Evolutionary conservation across 1,140 invertebrate species (phyloP).

Genomic region (Berghia stephanieae): DNA sequence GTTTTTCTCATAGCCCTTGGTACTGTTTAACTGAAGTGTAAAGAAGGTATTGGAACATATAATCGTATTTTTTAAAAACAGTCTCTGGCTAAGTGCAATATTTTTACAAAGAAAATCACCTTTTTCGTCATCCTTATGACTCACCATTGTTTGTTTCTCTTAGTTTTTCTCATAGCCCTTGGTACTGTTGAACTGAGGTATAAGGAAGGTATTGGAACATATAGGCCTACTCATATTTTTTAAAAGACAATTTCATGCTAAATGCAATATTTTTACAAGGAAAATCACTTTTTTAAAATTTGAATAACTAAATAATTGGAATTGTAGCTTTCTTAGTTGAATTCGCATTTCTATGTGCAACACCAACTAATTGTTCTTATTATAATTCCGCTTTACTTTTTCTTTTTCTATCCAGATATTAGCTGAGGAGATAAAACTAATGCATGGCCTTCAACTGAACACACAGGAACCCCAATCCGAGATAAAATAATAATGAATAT

Average conservation of each 20-base stretch:
- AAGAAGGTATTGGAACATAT: too few relatives aligned
- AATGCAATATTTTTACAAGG: neutral
- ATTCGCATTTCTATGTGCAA: slow-evolving; percentile 30
- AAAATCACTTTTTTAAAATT: neutral
- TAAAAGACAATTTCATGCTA: neutral
- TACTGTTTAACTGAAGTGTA: too few relatives aligned
- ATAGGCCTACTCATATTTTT: too few relatives aligned
- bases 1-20: too few relatives aligned
- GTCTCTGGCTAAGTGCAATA: neutral
- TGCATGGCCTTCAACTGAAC: slow-evolving; percentile 84
- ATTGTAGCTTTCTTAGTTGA: slow-evolving; percentile 10
- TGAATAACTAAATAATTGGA: neutral
- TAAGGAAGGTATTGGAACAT: too few relatives aligned
- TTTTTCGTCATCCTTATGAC: too few relatives aligned
- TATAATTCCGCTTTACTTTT: slow-evolving; percentile 18
- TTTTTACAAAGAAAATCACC: neutral
- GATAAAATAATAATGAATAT: too few relatives aligned
- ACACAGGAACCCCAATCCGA: slow-evolving; percentile 72
- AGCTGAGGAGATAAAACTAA: slow-evolving; percentile 81
- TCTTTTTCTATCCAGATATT: slow-evolving; percentile 71
- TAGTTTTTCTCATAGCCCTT: too few relatives aligned
- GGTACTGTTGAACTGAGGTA: too few relatives aligned
- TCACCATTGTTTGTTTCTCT: neutral
- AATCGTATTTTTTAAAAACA: neutral
- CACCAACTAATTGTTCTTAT: too few relatives aligned